Percentiles rank a stretch among this genome's conserved stretches.
These are phyloP conservation scores for Etheostoma perlongum DNA, from an alignment of 2,797 vertebrate species.

Conservation along the genomic window DNA sequence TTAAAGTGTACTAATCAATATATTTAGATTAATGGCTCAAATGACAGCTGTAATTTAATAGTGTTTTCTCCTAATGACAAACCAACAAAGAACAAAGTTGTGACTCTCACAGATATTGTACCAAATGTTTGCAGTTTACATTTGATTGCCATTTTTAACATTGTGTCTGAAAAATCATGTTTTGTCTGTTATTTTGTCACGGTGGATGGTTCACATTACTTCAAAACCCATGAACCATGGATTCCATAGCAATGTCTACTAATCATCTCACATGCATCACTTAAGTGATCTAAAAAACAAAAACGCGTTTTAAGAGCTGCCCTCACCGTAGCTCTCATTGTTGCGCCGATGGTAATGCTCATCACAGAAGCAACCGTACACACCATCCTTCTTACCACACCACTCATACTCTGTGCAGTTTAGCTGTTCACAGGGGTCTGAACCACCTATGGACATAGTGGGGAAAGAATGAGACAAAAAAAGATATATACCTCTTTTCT, in stretches of 20 bases:
- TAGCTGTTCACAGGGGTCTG: conserved; percentile 66
- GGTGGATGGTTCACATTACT: neutral
- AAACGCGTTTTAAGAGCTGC: neutral
- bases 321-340: conserved; percentile 60
- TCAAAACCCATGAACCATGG: neutral
- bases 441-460: conserved; percentile 39
- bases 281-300: neutral
- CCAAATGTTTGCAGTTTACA: neutral
- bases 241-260: neutral
- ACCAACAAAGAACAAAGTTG: neutral
- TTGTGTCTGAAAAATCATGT: neutral
- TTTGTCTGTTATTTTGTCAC: neutral
- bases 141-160: neutral
- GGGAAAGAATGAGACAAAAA: neutral
- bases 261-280: neutral
- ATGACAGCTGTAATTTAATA: neutral
- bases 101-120: neutral
- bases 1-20: neutral
- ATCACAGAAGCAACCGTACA: conserved; percentile 76
- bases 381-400: conserved; percentile 70
- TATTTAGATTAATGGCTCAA: neutral
- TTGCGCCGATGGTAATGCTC: conserved; percentile 49
- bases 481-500: neutral
- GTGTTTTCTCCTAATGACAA: neutral
- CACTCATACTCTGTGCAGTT: conserved; percentile 73